Base-by-base conservation (phyloP, 2,888 invertebrate species). In the Marronus borbonicus region DNA sequence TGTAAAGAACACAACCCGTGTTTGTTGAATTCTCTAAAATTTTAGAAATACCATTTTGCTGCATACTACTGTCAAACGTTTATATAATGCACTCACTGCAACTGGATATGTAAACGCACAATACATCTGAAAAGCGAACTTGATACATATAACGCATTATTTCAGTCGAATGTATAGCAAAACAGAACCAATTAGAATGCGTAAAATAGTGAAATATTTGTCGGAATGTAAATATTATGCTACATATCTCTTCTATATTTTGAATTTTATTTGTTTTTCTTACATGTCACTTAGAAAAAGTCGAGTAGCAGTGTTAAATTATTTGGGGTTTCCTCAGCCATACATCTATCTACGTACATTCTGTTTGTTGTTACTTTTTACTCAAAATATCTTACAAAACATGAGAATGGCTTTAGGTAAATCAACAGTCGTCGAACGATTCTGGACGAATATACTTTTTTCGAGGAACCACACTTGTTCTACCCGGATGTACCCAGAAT, bases 141-240 rank as follows among this genome's bases (percentile, higher is more conserved):
- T 31, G 31, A 0, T 31, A 31, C 31, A 31, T 31, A 31, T 31
- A 31, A 5, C 31, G 31, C 31, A 31, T 5, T 31, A 31, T 52
- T 55, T 31, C n/a, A 52, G 31, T 69, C 69, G 28, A 24, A 31
- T 55, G 14, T 36, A 5, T n/a, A 69, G 31, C 31, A 69, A 52
- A n/a, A n/a, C 69, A 28, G 52, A 10, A 3, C 69, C 69, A 69
- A 69, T 69, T 69, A 69, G 17, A 69, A 31, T 31, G 52, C 69
- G 52, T 55, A 69, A 69, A 69, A 69, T 69, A 69, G 28, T 49
- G 52, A n/a, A 52, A 52, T 52, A 52, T 69, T 50, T 52, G 69
- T 69, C 52, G 52, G 69, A 69, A 69, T 69, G 69, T 69, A 69
- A 69, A 69, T 69, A 69, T 69, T 69, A 69, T 69, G 69, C 69